Percentiles rank a stretch among this genome's conserved stretches.
These are phyloP conservation scores for Drosophila atripex DNA, from an alignment of 2,888 invertebrate genomes.

Conservation along the genomic window DNA sequence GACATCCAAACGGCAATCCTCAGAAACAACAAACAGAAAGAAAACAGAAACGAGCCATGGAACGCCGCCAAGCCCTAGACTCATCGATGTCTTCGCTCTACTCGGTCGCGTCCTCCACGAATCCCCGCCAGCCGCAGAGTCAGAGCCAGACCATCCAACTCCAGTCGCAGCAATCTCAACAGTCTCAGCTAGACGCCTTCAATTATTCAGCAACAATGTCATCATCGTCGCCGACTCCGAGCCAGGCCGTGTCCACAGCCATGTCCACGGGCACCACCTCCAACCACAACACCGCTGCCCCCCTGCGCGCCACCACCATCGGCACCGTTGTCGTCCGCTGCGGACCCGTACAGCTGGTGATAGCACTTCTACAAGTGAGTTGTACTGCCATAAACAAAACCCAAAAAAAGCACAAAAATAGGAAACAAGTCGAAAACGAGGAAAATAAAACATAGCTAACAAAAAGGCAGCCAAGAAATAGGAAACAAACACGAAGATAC, in stretches of 20 bases:
- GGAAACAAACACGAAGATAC: slow-evolving; percentile 34
- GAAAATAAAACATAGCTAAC: slow-evolving; percentile 12
- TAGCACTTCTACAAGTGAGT: slow-evolving; percentile 93
- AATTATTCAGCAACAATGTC: slow-evolving; percentile 81
- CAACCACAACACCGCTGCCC: slow-evolving; percentile 28
- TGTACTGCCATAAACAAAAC: slow-evolving; percentile 31
- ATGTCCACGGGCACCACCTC: slow-evolving; percentile 40
- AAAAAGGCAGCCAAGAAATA: slow-evolving; percentile 19
- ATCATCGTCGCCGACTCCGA: slow-evolving; percentile 81
- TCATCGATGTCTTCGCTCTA: slow-evolving; percentile 83
- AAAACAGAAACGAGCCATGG: slow-evolving; percentile 58
- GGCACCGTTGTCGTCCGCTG: slow-evolving; percentile 96
- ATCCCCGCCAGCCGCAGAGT: slow-evolving; percentile 46
- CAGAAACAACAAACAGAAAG: slow-evolving; percentile 19
- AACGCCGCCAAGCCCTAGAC: slow-evolving; percentile 81
- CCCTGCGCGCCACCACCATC: slow-evolving; percentile 90
- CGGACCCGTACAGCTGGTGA: slow-evolving; percentile 92
- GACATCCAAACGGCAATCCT: slow-evolving; percentile 44
- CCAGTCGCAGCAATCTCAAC: slow-evolving; percentile 58
- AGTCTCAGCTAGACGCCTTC: slow-evolving; percentile 72
- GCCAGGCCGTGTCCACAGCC: slow-evolving; percentile 56
- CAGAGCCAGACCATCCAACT: slow-evolving; percentile 29
- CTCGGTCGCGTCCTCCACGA: slow-evolving; percentile 77
- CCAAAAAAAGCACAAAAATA: neutral
- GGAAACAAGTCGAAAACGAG: slow-evolving; percentile 11